A percentile compares a stretch with the other conserved stretches of the same genome.
phyloP scores from a whole-genome alignment of 2,888 invertebrate species.

The Apocheima hispidaria region DNA sequence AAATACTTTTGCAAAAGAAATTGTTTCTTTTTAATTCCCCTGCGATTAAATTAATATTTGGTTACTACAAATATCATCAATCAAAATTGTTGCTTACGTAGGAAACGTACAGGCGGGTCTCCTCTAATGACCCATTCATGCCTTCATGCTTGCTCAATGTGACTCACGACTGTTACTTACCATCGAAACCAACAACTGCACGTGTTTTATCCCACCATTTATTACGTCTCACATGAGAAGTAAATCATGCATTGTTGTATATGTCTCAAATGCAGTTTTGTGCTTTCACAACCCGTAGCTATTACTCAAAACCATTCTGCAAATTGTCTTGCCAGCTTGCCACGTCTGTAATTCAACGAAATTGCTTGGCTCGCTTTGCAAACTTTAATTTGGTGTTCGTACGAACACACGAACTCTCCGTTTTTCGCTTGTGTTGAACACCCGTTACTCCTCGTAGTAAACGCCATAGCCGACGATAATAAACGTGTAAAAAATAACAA shows the following conservation, averaged over 20 bases:
- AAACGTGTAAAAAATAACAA: constrained; percentile 43
- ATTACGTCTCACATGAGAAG: constrained; percentile 19
- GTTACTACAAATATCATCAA: constrained; percentile 55
- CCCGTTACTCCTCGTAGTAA: constrained; percentile 32
- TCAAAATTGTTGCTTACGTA: constrained; percentile 60
- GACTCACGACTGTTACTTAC: constrained; percentile 63
- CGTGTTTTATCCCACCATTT: constrained; percentile 29
- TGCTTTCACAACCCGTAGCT: constrained; percentile 13
- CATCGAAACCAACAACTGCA: constrained; percentile 42
- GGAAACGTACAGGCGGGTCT: constrained; percentile 64
- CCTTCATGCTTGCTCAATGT: constrained; percentile 55
- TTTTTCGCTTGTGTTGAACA: constrained; percentile 14
- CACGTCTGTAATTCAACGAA: constrained; percentile 20
- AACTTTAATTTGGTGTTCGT: constrained; percentile 10
- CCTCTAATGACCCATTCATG: constrained; percentile 76
- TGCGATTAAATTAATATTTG: constrained; percentile 53
- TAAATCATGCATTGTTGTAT: constrained; percentile 17
- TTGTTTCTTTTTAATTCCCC: constrained; percentile 49
- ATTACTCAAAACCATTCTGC: constrained; percentile 10
- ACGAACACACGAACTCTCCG: neutral
- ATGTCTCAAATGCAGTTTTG: constrained; percentile 19
- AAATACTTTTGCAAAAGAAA: constrained; percentile 19
- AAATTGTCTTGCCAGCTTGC: constrained; percentile 11
- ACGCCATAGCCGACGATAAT: constrained; percentile 29
- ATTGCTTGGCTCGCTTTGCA: constrained; percentile 10